phyloP scores from a whole-genome alignment of 2,797 vertebrate species.

The Gymnodraco acuticeps region DNA sequence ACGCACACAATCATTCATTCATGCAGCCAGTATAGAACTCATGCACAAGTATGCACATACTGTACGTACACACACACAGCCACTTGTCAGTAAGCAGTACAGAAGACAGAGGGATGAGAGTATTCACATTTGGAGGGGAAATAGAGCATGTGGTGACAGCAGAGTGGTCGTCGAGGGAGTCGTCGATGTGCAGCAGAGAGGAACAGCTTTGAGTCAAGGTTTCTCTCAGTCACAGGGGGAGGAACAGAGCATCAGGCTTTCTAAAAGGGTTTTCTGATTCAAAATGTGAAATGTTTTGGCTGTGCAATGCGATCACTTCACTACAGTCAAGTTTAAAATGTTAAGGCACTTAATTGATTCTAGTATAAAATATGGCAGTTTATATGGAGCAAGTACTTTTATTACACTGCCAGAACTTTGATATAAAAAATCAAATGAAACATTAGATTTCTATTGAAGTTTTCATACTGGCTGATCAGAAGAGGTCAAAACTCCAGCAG shows the following conservation, averaged over 20 bases:
- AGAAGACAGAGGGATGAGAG: slow-evolving; percentile 57
- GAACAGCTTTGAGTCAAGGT: slow-evolving; percentile 69
- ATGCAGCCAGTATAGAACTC: slow-evolving; percentile 11
- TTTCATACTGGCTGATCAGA: too few relatives aligned
- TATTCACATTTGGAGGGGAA: slow-evolving; percentile 73
- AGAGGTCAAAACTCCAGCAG: too few relatives aligned
- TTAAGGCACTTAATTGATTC: slow-evolving; percentile 4
- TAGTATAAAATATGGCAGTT: slow-evolving; percentile 1
- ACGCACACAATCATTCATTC: slow-evolving; percentile 23
- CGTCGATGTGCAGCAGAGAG: slow-evolving; percentile 68
- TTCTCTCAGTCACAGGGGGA: slow-evolving; percentile 45
- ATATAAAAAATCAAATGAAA: slow-evolving; percentile 7
- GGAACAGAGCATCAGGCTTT: slow-evolving; percentile 34
- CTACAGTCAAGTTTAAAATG: not conserved
- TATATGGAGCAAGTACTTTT: not conserved
- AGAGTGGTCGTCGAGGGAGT: slow-evolving; percentile 69
- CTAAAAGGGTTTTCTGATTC: slow-evolving; percentile 48
- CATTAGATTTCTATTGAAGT: not conserved
- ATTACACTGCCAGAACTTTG: not conserved
- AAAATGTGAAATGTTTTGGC: slow-evolving; percentile 21
- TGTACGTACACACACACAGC: slow-evolving; percentile 16
- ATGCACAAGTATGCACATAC: slow-evolving; percentile 2
- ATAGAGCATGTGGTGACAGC: slow-evolving; percentile 73
- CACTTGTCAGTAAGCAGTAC: slow-evolving; percentile 47
- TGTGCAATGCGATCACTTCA: not conserved